phyloP scores from a whole-genome alignment of 2,113 vertebrate genomes.

The Leuciscus idus region DNA sequence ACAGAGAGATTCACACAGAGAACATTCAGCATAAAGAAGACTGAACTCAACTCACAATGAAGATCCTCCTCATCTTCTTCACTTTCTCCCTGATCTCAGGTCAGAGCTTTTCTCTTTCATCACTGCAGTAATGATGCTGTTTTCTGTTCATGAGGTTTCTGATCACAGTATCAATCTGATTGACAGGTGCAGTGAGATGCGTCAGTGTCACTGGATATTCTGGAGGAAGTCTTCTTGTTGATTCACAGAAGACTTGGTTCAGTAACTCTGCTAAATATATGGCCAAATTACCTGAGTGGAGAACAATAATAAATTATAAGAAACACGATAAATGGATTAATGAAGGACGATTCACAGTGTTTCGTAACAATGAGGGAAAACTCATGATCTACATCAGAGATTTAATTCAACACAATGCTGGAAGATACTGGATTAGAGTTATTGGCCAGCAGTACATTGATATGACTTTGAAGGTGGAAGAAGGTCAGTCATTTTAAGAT shows the following conservation, averaged over 20 bases:
- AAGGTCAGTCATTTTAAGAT: not conserved
- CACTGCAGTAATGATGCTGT: no score
- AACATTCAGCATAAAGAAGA: no score
- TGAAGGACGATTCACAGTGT: no score
- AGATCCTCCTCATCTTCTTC: no score
- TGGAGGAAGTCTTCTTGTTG: not conserved
- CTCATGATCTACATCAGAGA: not conserved
- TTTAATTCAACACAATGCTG: fast-evolving
- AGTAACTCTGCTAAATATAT: not conserved
- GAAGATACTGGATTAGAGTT: not conserved
- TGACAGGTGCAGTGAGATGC: no score
- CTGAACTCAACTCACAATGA: no score
- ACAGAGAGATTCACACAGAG: no score
- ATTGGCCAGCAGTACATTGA: no score
- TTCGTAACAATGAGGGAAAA: not conserved
- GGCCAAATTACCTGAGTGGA: not conserved
- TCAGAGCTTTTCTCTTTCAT: no score
- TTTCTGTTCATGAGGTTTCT: slow-evolving; percentile 9
- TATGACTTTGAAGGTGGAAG: not conserved
- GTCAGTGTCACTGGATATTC: not conserved
- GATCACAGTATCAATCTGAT: not conserved
- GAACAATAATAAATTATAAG: not conserved
- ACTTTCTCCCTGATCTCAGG: no score
- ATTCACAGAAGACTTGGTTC: no score
- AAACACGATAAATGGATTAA: no score